phyloP scores from a whole-genome alignment of 2,797 vertebrate species.

The Hirundo rustica region DNA sequence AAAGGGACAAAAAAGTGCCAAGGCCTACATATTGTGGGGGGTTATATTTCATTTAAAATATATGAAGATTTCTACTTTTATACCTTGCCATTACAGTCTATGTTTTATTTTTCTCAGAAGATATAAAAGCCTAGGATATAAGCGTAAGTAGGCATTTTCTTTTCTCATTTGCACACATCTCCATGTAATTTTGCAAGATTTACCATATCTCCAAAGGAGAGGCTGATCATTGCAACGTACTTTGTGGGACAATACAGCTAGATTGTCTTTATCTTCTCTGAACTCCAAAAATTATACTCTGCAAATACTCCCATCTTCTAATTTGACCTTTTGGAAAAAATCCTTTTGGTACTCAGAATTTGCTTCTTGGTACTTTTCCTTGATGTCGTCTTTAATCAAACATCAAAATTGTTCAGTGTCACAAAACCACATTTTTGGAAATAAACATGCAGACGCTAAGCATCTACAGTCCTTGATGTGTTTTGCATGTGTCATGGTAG shows the following conservation, averaged over 20 bases:
- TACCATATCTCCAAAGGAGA: fast-evolving
- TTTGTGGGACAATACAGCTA: neutral
- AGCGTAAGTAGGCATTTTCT: neutral
- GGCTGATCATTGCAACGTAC: neutral
- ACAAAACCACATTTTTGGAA: neutral
- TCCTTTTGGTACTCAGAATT: neutral
- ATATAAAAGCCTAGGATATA: neutral
- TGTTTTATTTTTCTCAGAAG: neutral
- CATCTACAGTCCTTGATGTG: neutral
- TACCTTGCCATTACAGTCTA: neutral
- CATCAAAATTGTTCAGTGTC: neutral
- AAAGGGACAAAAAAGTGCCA: fast-evolving
- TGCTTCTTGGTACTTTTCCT: neutral
- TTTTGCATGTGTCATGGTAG: neutral
- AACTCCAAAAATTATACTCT: neutral
- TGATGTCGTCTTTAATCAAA: neutral
- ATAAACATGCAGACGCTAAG: neutral
- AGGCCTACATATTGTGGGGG: fast-evolving
- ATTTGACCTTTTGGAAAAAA: neutral
- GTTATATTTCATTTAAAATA: neutral
- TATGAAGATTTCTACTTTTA: neutral
- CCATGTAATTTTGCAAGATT: neutral
- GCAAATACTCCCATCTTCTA: neutral
- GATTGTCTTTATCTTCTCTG: neutral
- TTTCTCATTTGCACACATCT: neutral